These are phyloP conservation scores for Notodonta ziczac DNA, from an alignment of 2,888 invertebrate species.

Conservation along the genomic window DNA sequence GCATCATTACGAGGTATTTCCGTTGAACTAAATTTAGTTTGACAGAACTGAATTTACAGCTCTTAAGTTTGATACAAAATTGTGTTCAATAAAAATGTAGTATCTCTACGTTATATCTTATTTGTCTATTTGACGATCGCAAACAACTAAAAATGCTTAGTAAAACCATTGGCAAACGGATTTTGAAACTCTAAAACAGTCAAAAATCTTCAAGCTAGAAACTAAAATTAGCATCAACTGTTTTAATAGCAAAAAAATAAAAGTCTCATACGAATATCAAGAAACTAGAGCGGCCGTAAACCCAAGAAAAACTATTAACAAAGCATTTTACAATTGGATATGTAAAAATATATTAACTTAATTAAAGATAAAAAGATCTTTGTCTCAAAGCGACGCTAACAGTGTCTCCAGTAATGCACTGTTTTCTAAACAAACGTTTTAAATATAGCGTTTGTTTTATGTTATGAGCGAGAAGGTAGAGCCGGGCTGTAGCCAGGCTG, in stretches of 20 bases:
- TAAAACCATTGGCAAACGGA: too few species aligned
- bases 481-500: too few species aligned
- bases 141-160: too few species aligned
- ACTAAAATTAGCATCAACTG: too few species aligned
- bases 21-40: slow-evolving; percentile 1
- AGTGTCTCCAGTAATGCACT: slow-evolving; percentile 67
- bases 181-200: too few species aligned
- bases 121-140: too few species aligned
- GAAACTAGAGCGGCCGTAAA: not conserved
- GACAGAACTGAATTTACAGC: not conserved
- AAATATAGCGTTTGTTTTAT: slow-evolving; percentile 39
- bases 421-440: slow-evolving; percentile 69
- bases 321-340: slow-evolving; percentile 31
- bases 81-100: not conserved
- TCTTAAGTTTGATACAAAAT: not conserved
- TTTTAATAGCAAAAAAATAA: not conserved
- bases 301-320: slow-evolving; percentile 11
- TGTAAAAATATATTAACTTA: slow-evolving; percentile 23
- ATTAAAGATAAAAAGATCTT: slow-evolving; percentile 41
- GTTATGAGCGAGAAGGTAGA: slow-evolving; percentile 10
- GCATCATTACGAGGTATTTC: slow-evolving; percentile 3
- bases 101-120: too few species aligned
- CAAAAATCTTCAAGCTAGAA: too few species aligned
- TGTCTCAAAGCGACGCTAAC: slow-evolving; percentile 39
- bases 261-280: not conserved